phyloP scores from a whole-genome alignment of 2,888 invertebrate genomes.

The Plagiodera versicolora region DNA sequence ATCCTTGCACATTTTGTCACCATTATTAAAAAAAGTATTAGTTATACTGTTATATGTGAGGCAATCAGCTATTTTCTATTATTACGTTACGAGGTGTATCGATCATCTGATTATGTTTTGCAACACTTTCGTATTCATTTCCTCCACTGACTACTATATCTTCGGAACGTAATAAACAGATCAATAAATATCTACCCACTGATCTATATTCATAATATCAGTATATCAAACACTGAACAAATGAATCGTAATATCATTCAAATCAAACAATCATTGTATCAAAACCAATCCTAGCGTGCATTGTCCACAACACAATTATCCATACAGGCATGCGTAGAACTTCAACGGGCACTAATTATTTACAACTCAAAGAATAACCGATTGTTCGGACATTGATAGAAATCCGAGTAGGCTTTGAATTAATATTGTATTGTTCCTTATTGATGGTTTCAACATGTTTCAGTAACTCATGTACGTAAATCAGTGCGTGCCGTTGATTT shows the following conservation, averaged over 20 bases:
- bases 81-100: no score
- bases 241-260: not conserved
- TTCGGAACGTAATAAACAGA: not conserved
- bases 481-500: not conserved
- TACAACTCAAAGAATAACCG: not conserved
- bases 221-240: not conserved
- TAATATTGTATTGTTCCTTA: not conserved
- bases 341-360: not conserved
- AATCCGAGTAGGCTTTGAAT: constrained; percentile 1
- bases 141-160: not conserved
- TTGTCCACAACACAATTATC: not conserved
- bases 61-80: no score
- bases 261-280: not conserved
- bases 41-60: no score
- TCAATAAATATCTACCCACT: not conserved
- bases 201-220: not conserved
- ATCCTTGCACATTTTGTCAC: no score
- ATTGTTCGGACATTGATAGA: constrained; percentile 1
- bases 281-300: not conserved
- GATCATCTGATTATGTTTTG: not conserved
- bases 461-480: not conserved
- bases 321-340: not conserved
- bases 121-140: not conserved
- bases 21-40: no score
- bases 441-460: not conserved